Conservation (phyloP, 1,140 invertebrate species). For the Tetramorium alpestre region DNA sequence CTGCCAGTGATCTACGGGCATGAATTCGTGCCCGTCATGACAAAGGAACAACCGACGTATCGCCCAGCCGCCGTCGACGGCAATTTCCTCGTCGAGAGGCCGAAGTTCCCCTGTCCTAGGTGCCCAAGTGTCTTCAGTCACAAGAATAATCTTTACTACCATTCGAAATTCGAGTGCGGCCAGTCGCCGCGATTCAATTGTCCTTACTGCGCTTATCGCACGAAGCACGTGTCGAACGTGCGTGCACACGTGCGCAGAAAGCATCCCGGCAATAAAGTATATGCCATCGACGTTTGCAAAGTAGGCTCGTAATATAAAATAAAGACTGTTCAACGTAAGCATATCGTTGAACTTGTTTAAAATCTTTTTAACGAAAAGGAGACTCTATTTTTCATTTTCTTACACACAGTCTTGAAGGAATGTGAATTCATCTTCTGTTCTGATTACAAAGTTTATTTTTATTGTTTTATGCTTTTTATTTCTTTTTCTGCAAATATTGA, state of each 20-base stretch:
- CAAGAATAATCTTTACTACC: slow-evolving; percentile 86
- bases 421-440: neutral
- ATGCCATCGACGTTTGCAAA: slow-evolving; percentile 67
- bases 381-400: neutral
- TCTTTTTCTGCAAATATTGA: neutral
- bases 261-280: slow-evolving; percentile 61
- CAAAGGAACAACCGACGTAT: neutral
- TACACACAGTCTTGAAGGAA: neutral
- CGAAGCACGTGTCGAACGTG: slow-evolving; percentile 81
- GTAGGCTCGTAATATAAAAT: neutral
- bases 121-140: slow-evolving; percentile 77
- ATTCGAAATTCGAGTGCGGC: slow-evolving; percentile 85
- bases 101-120: slow-evolving; percentile 74
- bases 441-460: neutral
- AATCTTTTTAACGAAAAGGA: neutral
- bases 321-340: neutral
- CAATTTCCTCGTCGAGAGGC: neutral
- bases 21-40: neutral
- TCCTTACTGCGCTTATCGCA: slow-evolving; percentile 82
- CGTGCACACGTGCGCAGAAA: slow-evolving; percentile 78
- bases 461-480: neutral
- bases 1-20: neutral
- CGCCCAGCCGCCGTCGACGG: neutral
- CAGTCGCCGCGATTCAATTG: slow-evolving; percentile 86
- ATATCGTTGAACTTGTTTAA: neutral